Base-by-base conservation (phyloP, 2,113 vertebrate genomes). In the Oncorhynchus tshawytscha region DNA sequence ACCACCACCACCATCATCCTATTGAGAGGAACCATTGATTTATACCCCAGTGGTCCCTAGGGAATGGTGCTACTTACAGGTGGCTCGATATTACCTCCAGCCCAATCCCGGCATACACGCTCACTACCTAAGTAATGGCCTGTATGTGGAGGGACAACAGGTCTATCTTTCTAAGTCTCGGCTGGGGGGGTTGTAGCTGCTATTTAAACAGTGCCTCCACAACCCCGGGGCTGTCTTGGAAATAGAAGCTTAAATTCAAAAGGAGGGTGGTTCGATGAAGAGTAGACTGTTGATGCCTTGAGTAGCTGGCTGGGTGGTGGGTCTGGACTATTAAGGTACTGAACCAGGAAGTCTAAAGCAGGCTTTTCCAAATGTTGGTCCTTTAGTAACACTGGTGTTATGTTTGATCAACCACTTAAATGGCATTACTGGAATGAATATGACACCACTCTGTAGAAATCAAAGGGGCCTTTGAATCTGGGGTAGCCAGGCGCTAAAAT, bases 21-120 rank as follows among this genome's bases (percentile, higher is more conserved):
- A 54, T 60, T 16, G 77, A 80, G 82, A 81, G 51, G 76, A 45
- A 69, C 78, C 85, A 87, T 79, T 86, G 90, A 91, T 91, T 90
- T 90, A 84, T 87, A 84, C 9, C 79, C 51, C 71, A 16, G 84
- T 82, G 84, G 79, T 86, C 85, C 74, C 73, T 57, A 5, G 84
- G 81, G 87, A 85, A 78, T 71, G 74, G 76, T 67, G 84, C 69
- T 87, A 82, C 85, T 87, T 86, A 77, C 81, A 66, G 83, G 78
- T 77, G 67, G 76, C 75, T 83, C 82, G 70, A 69, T 79, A 76
- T 70, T 67, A 85, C 87, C 80, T 85, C 16, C 12, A 51, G 78
- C 54, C 81, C 74, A 7, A 76, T 74, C 77, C 20, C 60, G 9
- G 29, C 39, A 25, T 22, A 29, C 29, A 64, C 73, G 67, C 78